phyloP scores from a whole-genome alignment of 2,113 vertebrate genomes.

The Brachyhypopomus gauderio region DNA sequence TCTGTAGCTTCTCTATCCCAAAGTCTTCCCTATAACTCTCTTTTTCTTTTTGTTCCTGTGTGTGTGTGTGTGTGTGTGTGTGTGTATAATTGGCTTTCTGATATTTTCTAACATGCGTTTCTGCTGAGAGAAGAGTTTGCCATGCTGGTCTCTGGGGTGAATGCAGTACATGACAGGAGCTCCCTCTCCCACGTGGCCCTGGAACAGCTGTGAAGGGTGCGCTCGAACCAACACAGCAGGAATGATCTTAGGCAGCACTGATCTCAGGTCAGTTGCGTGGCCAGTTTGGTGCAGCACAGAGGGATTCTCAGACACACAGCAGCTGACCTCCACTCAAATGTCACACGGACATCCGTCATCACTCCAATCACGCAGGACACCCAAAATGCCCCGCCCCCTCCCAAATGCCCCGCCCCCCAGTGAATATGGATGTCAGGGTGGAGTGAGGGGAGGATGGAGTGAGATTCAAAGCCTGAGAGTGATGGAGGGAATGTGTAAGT shows the following conservation, averaged over 20 bases:
- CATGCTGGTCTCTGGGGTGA: background rate
- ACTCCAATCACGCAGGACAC: too few relatives aligned
- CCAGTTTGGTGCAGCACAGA: background rate
- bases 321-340: too few relatives aligned
- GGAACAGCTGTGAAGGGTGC: background rate
- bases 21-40: too few relatives aligned
- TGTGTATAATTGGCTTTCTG: background rate
- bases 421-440: too few relatives aligned
- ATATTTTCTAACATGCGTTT: background rate
- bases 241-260: conserved; percentile 11
- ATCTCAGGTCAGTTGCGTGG: conserved; percentile 1
- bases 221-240: background rate
- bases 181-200: background rate
- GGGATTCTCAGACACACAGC: conserved; percentile 3
- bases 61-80: background rate
- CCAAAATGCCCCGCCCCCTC: too few relatives aligned
- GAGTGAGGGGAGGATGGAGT: too few relatives aligned
- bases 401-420: too few relatives aligned
- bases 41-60: too few relatives aligned
- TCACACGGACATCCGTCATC: too few relatives aligned
- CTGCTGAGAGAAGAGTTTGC: background rate
- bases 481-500: background rate
- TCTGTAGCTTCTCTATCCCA: too few relatives aligned
- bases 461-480: background rate
- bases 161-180: background rate